These are phyloP conservation scores for Anser cygnoides DNA, from an alignment of 2,113 vertebrate species.

Conservation along the genomic window DNA sequence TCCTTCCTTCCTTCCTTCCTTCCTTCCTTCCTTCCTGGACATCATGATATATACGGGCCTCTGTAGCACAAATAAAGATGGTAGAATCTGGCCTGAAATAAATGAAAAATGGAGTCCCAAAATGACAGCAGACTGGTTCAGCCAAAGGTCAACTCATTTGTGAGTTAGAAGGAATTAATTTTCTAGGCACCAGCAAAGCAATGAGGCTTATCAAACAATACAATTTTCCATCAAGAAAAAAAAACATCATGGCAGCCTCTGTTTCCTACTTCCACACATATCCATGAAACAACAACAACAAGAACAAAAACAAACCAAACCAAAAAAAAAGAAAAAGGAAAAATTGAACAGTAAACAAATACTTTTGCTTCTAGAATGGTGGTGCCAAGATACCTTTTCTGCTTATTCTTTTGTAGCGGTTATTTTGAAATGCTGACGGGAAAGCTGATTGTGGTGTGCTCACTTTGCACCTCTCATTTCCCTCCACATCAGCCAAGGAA, in stretches of 20 bases:
- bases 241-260: slow-evolving; percentile 26
- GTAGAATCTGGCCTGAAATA: slow-evolving; percentile 29
- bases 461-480: not conserved
- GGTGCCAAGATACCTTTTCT: not conserved
- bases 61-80: not conserved
- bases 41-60: not conserved
- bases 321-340: not conserved
- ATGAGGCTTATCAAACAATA: slow-evolving; percentile 51
- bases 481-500: not conserved
- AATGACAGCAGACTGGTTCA: slow-evolving; percentile 51
- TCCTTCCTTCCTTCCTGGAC: not conserved
- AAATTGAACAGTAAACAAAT: not conserved
- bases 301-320: no score
- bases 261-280: not conserved
- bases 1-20: not conserved
- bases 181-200: slow-evolving; percentile 49
- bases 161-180: slow-evolving; percentile 55
- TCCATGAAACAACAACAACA: not conserved
- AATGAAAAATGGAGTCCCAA: slow-evolving; percentile 14
- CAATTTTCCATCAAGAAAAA: slow-evolving; percentile 26
- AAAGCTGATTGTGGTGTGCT: fast-evolving
- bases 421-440: not conserved
- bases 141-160: slow-evolving; percentile 58
- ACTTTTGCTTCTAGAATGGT: not conserved
- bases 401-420: not conserved